Evolutionary conservation across 1,140 invertebrate species (phyloP).

Genomic region (Trichonephila clavipes): DNA sequence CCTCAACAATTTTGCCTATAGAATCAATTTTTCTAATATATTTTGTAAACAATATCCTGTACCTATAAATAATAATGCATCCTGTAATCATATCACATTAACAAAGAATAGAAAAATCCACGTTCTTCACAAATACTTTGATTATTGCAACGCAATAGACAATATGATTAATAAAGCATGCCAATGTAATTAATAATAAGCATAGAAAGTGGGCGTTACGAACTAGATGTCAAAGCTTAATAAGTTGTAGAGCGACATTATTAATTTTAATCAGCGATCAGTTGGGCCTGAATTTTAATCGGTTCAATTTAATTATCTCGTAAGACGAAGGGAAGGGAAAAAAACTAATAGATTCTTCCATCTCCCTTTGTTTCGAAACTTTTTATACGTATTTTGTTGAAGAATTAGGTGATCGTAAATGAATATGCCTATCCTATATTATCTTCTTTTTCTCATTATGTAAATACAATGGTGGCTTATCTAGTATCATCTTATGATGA

Average conservation of each 20-base stretch:
- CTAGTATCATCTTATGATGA: background rate
- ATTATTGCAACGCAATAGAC: background rate
- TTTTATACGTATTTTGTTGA: background rate
- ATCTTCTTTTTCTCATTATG: background rate
- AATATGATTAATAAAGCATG: background rate
- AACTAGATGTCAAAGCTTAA: background rate
- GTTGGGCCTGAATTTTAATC: background rate
- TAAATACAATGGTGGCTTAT: background rate
- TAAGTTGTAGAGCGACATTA: background rate
- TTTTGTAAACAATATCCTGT: no score
- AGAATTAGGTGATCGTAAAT: background rate
- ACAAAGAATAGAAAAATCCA: background rate
- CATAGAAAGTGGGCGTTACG: background rate
- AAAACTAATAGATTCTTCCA: background rate
- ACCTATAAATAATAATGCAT: no score
- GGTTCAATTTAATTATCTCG: background rate
- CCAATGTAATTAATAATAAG: background rate
- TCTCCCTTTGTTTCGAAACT: background rate
- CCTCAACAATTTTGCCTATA: no score
- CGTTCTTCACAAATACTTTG: background rate
- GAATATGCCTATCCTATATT: background rate
- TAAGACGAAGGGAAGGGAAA: background rate
- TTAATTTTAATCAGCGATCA: background rate
- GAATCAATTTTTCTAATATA: no score
- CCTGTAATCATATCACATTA: no score